A percentile compares a stretch with the other conserved stretches of the same genome.
Conservation (phyloP, 1,140 invertebrate species). For the Cotesia vestalis region DNA sequence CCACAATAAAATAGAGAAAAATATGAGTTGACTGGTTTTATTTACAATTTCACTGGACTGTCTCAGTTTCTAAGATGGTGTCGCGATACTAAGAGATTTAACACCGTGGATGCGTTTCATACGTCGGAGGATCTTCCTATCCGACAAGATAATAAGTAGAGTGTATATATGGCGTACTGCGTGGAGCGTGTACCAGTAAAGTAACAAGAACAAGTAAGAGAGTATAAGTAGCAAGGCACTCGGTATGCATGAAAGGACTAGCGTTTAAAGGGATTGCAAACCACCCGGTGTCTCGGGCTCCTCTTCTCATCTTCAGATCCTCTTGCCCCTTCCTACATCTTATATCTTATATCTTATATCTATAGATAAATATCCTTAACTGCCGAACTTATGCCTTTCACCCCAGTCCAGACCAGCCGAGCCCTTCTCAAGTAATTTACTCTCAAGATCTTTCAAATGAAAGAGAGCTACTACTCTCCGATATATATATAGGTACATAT, state of each 20-base stretch:
- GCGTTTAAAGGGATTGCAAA: conserved; percentile 27
- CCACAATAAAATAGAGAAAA: no score
- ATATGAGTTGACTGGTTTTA: no score
- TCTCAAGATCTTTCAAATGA: not conserved
- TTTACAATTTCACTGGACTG: no score
- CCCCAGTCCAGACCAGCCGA: not conserved
- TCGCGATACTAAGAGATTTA: no score
- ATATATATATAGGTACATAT: not conserved
- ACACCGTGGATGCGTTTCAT: no score
- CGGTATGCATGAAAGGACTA: conserved; percentile 57
- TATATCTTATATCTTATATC: not conserved
- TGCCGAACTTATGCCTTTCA: conserved; percentile 32
- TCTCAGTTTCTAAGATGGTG: no score
- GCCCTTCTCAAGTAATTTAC: conserved; percentile 28
- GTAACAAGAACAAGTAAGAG: conserved; percentile 8
- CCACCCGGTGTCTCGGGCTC: conserved; percentile 27
- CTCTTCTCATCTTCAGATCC: conserved; percentile 22
- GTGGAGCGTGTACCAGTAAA: not conserved
- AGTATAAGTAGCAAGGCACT: conserved; percentile 41
- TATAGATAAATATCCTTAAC: conserved; percentile 20
- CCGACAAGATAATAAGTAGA: no score
- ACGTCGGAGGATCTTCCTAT: no score
- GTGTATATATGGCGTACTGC: no score
- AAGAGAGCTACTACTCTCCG: no score
- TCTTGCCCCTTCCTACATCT: conserved; percentile 10